phyloP scores from a whole-genome alignment of 2,888 invertebrate genomes.

The Mechanitis messenoides region DNA sequence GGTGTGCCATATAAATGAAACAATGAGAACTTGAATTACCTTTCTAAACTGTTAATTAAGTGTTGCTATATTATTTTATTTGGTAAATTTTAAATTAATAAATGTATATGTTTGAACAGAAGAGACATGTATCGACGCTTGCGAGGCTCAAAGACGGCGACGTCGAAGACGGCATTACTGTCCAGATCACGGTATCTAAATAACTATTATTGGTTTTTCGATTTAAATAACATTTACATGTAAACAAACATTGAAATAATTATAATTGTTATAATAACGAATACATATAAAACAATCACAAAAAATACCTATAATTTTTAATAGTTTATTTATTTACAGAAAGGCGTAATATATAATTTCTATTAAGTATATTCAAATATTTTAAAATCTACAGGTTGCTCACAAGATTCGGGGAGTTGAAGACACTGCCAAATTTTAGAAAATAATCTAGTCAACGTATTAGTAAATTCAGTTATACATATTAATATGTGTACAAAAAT shows the following conservation, averaged over 20 bases:
- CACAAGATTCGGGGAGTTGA: slow-evolving; percentile 75
- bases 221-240: slow-evolving; percentile 5
- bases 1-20: slow-evolving; percentile 37
- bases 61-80: slow-evolving; percentile 4
- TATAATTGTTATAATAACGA: no score
- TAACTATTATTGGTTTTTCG: slow-evolving; percentile 2
- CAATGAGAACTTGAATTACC: not conserved
- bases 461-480: slow-evolving; percentile 68
- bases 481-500: slow-evolving; percentile 71
- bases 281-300: no score
- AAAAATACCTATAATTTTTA: no score
- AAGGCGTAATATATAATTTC: not conserved
- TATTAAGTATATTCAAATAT: not conserved
- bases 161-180: slow-evolving; percentile 68
- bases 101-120: slow-evolving; percentile 38
- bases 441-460: slow-evolving; percentile 66
- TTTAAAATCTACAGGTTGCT: slow-evolving; percentile 56
- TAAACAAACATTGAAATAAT: not conserved
- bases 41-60: no score
- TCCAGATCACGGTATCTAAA: slow-evolving; percentile 59
- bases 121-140: slow-evolving; percentile 68
- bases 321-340: no score
- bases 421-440: slow-evolving; percentile 55
- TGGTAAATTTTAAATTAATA: no score
- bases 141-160: slow-evolving; percentile 64